Evolutionary conservation across 2,888 invertebrate genomes (phyloP).

Genomic region (Ellobium chinense): DNA sequence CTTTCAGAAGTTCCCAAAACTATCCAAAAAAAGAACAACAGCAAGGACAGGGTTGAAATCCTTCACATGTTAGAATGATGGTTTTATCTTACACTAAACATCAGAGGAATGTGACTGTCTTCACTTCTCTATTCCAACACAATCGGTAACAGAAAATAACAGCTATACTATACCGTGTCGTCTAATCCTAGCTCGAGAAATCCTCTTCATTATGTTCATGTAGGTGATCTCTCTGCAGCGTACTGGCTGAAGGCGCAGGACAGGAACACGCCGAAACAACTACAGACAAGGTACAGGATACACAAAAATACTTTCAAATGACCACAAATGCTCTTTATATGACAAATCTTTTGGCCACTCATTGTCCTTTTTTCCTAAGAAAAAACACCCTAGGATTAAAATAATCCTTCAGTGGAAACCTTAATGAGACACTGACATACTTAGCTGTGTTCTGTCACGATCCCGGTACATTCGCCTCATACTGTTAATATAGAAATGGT

Average conservation of each 20-base stretch:
- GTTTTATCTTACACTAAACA: no score
- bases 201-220: slow-evolving; percentile 43
- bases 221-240: slow-evolving; percentile 38
- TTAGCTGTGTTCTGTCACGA: slow-evolving; percentile 30
- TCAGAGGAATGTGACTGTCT: no score
- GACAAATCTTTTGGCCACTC: no score
- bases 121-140: neutral
- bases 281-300: neutral
- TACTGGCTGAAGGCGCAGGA: slow-evolving; percentile 17
- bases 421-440: slow-evolving; percentile 24
- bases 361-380: no score
- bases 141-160: neutral
- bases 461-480: slow-evolving; percentile 46
- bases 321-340: no score
- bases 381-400: no score
- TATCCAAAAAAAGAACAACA: no score
- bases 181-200: slow-evolving; percentile 42
- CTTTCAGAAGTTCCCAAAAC: no score
- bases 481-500: slow-evolving; percentile 48
- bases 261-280: slow-evolving; percentile 35
- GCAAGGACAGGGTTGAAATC: neutral
- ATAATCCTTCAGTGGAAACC: no score
- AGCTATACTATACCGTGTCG: slow-evolving; percentile 32
- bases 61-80: no score
- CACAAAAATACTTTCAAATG: no score